Evolutionary conservation across 2,797 vertebrate genomes (phyloP).

Genomic region (Tangara arthus): DNA sequence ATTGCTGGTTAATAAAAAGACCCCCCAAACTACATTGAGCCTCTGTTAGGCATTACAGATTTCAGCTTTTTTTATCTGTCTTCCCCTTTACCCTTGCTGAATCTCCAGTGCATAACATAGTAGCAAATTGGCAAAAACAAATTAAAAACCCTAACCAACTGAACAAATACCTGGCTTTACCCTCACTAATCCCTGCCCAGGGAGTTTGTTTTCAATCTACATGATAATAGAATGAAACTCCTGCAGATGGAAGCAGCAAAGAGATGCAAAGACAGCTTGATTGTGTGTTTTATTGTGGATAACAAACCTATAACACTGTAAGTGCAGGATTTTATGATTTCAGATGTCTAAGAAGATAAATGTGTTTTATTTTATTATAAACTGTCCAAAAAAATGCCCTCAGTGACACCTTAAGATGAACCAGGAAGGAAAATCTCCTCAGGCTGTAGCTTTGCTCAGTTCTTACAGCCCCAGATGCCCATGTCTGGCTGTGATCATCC

Average conservation of each 20-base stretch:
- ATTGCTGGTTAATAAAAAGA: neutral
- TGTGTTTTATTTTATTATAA: neutral
- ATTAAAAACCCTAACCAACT: rapidly evolving
- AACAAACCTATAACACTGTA: neutral
- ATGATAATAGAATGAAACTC: neutral
- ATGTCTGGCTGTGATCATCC: neutral
- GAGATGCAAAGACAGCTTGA: neutral
- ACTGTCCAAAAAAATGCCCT: neutral
- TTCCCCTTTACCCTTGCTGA: neutral
- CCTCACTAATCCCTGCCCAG: neutral
- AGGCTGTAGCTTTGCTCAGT: neutral
- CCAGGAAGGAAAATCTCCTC: neutral
- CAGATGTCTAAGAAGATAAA: neutral
- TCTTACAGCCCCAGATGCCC: neutral
- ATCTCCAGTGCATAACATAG: neutral
- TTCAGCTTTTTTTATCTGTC: neutral
- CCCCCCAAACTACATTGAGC: neutral
- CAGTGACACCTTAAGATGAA: neutral
- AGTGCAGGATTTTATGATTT: neutral
- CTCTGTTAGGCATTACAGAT: neutral
- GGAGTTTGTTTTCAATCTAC: neutral
- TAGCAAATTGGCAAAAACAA: neutral
- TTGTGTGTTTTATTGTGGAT: neutral
- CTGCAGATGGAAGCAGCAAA: neutral
- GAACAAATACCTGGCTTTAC: rapidly evolving